Conservation (phyloP, 2,797 vertebrate genomes). For the Cephalopachus bancanus region DNA sequence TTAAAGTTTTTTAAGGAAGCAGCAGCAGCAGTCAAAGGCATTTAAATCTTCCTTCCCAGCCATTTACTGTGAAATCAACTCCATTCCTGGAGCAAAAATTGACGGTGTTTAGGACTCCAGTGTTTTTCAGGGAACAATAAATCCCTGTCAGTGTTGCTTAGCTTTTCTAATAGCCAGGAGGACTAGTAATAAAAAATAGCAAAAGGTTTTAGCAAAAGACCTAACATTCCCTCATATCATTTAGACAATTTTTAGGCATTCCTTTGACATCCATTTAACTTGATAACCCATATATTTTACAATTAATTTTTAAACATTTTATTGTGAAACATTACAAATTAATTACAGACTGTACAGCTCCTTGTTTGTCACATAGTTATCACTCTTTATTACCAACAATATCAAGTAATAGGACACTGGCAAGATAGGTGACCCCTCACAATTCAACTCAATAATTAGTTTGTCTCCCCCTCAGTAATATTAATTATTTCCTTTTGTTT, state of each 20-base stretch:
- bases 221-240: neutral
- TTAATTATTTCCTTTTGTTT: neutral
- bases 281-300: neutral
- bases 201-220: conserved; percentile 61
- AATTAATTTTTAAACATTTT: conserved; percentile 44
- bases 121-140: conserved; percentile 72
- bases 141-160: conserved; percentile 47
- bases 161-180: conserved; percentile 52
- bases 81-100: conserved; percentile 46
- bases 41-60: conserved; percentile 62
- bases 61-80: conserved; percentile 68
- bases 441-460: neutral
- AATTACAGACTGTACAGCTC: neutral
- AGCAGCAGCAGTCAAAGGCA: neutral
- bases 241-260: conserved; percentile 32
- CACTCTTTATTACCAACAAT: neutral
- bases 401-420: neutral
- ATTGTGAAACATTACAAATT: neutral
- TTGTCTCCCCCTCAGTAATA: neutral
- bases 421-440: neutral
- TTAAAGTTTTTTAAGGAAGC: conserved; percentile 52
- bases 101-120: conserved; percentile 58
- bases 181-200: conserved; percentile 59
- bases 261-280: conserved; percentile 30
- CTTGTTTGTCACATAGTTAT: neutral